Base-by-base conservation (phyloP, 2,888 invertebrate species). In the Nebria salina region DNA sequence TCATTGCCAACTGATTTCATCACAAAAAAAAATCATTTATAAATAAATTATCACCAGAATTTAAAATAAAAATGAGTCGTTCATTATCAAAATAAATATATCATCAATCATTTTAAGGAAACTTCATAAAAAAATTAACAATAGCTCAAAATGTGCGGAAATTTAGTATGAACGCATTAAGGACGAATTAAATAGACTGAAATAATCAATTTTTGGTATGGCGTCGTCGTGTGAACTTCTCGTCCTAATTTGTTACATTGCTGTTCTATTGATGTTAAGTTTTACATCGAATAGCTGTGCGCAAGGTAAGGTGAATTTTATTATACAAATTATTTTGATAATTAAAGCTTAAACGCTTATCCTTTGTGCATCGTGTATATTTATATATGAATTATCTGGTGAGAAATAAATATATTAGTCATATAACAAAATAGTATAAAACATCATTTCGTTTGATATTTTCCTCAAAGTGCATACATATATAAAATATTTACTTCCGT, bases 241-340 rank as follows among this genome's bases (percentile, higher is more conserved):
- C 11, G 65, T 80, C 66, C 34, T 80, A 75, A 68, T 80, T 64
- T 80, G 75, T 80, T 80, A 80, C 68, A 26, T 80, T 72, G 70
- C 80, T 26, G 72, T 80, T 70, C 72, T 80, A 25, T 80, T 80
- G 72, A 70, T 80, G 75, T 65, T 80, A 20, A 75, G 75, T 75
- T 75, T 75, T 64, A 75, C 80, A 43, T 64, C 80, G 42, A 80
- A 75, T 65, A 80, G 20, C 75, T 68, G 41, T 11, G 80, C 80
- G 65, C 80, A 80, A 80, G 80, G 80, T 80, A 80, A 72, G 80
- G 13, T 26, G 54, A 8, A 11, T 11, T 54, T 54, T 13, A 54
- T 54, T 11, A 54, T 6, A 11, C 2, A 11, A 11, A 54, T 54
- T 6, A 54, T 11, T 54, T 54, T 2, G 4, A 54, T 54, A 11